phyloP scores from a whole-genome alignment of 92 coral and sea anemone genomes.

The Bergia puertoricense region DNA sequence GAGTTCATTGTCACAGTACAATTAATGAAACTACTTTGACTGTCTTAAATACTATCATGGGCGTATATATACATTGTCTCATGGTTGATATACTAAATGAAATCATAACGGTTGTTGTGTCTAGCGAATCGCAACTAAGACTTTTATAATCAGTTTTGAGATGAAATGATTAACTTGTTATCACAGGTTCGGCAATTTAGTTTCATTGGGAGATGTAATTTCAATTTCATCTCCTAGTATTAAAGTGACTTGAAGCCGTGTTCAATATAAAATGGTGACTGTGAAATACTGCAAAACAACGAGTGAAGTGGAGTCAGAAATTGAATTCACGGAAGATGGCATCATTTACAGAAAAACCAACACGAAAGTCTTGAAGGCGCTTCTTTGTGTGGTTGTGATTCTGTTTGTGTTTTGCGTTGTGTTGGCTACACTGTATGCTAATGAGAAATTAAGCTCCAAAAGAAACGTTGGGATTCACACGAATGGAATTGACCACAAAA shows the following conservation, averaged over 20 bases:
- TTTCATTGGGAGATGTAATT: background rate
- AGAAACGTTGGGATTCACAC: background rate
- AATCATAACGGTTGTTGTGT: too few species aligned
- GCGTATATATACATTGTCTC: too few species aligned
- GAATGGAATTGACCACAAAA: background rate
- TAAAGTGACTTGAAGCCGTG: background rate
- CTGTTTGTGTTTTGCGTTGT: constrained; percentile 14
- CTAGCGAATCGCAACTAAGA: too few species aligned
- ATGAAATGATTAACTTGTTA: background rate
- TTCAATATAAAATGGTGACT: background rate
- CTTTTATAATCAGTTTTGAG: too few species aligned
- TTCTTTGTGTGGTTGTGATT: background rate
- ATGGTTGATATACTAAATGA: too few species aligned
- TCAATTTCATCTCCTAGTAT: too few species aligned
- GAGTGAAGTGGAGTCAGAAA: constrained; percentile 3
- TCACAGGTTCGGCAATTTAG: background rate
- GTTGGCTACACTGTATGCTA: constrained; percentile 22
- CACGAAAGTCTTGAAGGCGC: background rate
- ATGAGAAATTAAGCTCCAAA: constrained; percentile 11
- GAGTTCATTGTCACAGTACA: too few species aligned
- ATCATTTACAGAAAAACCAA: background rate
- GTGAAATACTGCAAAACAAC: constrained; percentile 27
- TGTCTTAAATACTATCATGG: too few species aligned
- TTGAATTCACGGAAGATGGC: background rate
- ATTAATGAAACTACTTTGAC: too few species aligned